Evolutionary conservation across 2,113 vertebrate genomes (phyloP).

Genomic region (Corydoras maculifer): DNA sequence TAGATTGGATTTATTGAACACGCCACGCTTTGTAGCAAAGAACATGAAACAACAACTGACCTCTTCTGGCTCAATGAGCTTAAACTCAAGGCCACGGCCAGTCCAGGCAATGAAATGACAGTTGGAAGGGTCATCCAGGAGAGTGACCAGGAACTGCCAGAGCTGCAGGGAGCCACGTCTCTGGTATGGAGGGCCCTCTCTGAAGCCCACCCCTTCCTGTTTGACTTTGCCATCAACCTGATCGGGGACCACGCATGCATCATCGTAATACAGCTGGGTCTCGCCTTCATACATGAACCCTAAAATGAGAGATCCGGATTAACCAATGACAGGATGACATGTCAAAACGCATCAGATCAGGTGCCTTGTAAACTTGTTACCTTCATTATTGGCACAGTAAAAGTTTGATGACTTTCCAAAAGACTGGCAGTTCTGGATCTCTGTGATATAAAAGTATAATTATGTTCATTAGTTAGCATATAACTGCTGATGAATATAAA

Average conservation of each 20-base stretch:
- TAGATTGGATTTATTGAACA: no score
- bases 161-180: constrained; percentile 88
- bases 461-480: no score
- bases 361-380: constrained; percentile 49
- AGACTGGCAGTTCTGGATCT: constrained; percentile 86
- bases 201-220: constrained; percentile 77
- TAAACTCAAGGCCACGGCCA: constrained; percentile 91
- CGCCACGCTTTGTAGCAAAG: no score
- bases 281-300: constrained; percentile 80
- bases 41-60: constrained; percentile 51
- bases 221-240: constrained; percentile 87
- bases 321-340: no score
- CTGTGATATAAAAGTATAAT: constrained; percentile 55
- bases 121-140: constrained; percentile 85
- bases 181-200: constrained; percentile 84
- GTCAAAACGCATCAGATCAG: no score
- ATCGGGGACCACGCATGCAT: constrained; percentile 85
- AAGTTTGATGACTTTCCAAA: constrained; percentile 71
- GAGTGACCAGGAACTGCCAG: constrained; percentile 92
- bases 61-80: constrained; percentile 90
- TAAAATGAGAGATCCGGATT: constrained; percentile 32
- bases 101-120: constrained; percentile 91
- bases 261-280: constrained; percentile 78
- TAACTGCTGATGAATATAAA: no score
- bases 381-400: constrained; percentile 71